Conservation (phyloP, 2,797 vertebrate species). For the Pelobates cultripes region DNA sequence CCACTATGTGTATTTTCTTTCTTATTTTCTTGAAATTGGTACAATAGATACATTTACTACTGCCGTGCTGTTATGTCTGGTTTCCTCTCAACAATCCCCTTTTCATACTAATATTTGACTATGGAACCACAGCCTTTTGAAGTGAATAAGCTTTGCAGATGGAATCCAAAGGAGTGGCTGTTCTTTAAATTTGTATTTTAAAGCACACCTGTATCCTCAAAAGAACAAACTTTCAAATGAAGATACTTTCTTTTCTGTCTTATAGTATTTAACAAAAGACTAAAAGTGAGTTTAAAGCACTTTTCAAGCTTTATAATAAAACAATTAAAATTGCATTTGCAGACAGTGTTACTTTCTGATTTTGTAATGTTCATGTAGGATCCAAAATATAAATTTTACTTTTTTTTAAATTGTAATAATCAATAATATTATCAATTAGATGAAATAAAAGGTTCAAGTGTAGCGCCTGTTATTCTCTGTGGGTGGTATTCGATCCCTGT, state of each 20-base stretch:
- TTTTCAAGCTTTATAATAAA: too few relatives aligned
- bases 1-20: background rate
- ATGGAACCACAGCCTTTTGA: slow-evolving; percentile 20
- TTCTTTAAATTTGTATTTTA: slow-evolving; percentile 28
- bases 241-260: background rate
- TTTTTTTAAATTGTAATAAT: too few relatives aligned
- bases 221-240: background rate
- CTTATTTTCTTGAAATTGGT: background rate
- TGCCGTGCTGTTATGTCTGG: background rate
- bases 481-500: too few relatives aligned
- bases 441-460: too few relatives aligned
- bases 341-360: too few relatives aligned
- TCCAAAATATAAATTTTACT: too few relatives aligned
- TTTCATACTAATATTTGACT: slow-evolving; percentile 18
- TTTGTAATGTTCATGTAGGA: too few relatives aligned
- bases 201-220: slow-evolving; percentile 31
- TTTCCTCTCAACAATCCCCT: background rate
- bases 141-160: slow-evolving; percentile 6
- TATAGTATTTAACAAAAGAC: background rate
- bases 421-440: too few relatives aligned
- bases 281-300: background rate
- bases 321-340: too few relatives aligned
- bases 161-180: slow-evolving; percentile 25
- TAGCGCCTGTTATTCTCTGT: too few relatives aligned
- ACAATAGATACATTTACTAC: slow-evolving; percentile 13